Evolutionary conservation across 2,888 invertebrate genomes (phyloP), one percentile per base, ranked within the genome.

Genomic region (Rhagium mordax): DNA sequence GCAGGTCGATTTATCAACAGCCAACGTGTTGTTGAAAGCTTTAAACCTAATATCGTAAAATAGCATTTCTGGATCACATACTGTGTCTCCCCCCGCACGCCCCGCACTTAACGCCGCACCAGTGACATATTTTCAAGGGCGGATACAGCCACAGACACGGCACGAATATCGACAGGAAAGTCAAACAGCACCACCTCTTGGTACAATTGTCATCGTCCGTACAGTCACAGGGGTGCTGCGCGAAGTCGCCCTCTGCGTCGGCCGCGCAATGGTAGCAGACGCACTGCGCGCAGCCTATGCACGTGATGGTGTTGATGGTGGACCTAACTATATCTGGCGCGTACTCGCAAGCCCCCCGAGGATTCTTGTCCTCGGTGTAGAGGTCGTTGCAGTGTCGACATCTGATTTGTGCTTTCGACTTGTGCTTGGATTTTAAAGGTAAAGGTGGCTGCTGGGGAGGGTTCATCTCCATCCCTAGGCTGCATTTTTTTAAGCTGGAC

Each of bases 101-200:
- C 73, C 94, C 94, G 84, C 96, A 95, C 67, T 92, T 91, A 76
- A 94, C 91, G 65, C 96, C 96, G 83, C 95, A 94, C 89, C 92
- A 91, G 89, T 97, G 97, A 84, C 94, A 93, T 82, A 95, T 93
- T 82, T 94, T 93, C 77, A 98, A 90, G 73, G 97, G 96, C 83
- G 94, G 92, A 90, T 98, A 98, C 89, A 96, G 95, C 92, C 98
- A 98, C 83, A 98, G 90, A 88, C 98, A 98, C 80, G 98, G 98
- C 84, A 98, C 94, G 81, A 98, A 89, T 78, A 97, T 88, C 73
- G 96, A 95, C 68, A 98, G 91, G 75, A 98, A 90, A 27, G 96
- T 93, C 80, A 98, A 89, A 71, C 96, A 95, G 78, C 95, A 87
- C 97, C 98, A 98, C 89, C 96, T 92, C 82, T 94, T 94, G 70